Evolutionary conservation across 2,797 vertebrate species (phyloP).

Genomic region (Enteromius viviparus): DNA sequence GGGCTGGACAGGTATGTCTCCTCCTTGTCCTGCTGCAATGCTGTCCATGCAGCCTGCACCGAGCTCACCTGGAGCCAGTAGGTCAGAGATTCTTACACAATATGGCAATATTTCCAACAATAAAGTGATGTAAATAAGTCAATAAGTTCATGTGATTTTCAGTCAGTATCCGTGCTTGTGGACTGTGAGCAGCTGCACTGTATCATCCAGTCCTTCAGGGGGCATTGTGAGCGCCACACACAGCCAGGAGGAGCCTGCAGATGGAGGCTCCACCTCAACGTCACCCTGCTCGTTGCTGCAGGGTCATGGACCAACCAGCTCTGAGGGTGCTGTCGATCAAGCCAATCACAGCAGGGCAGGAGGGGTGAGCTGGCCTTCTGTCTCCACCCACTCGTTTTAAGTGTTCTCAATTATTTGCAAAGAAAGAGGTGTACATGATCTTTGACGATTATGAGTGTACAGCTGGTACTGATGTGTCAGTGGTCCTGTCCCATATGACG

Average conservation of each 20-base stretch:
- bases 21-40: slow-evolving; percentile 77
- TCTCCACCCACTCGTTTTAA: slow-evolving; percentile 84
- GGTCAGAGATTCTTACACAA: slow-evolving; percentile 50
- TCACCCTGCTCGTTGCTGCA: slow-evolving; percentile 74
- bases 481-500: background rate
- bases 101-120: slow-evolving; percentile 23
- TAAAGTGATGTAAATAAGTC: background rate
- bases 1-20: slow-evolving; percentile 81
- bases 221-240: slow-evolving; percentile 68
- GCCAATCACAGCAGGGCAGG: slow-evolving; percentile 75
- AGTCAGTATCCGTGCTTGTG: slow-evolving; percentile 92
- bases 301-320: slow-evolving; percentile 70
- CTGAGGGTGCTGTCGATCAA: slow-evolving; percentile 78
- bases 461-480: background rate
- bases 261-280: slow-evolving; percentile 67
- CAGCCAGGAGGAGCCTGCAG: slow-evolving; percentile 70
- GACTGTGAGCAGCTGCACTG: slow-evolving; percentile 83
- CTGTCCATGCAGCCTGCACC: slow-evolving; percentile 74
- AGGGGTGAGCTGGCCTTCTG: slow-evolving; percentile 80
- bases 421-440: background rate
- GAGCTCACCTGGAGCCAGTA: slow-evolving; percentile 74
- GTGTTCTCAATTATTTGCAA: background rate
- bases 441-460: background rate
- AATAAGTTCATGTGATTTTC: slow-evolving; percentile 18
- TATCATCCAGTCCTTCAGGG: slow-evolving; percentile 72